Base-by-base conservation (phyloP, 1,140 invertebrate genomes). In the Zaprionus capensis region DNA sequence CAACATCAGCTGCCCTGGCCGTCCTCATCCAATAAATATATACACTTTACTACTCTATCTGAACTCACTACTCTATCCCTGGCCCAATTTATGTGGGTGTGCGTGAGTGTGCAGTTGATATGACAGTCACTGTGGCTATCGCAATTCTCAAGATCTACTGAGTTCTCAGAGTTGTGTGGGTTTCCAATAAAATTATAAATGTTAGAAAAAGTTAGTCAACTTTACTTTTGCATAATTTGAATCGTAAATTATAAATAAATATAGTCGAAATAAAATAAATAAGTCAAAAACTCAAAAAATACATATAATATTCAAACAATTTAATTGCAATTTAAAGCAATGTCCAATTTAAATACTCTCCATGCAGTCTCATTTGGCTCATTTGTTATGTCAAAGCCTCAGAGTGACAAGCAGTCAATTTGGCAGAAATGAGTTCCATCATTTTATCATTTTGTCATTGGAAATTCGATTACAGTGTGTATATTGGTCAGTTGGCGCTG, bases 51-150 rank as follows among this genome's bases (percentile, higher is more conserved):
- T 63, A 57, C 46, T 55, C n/a, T 28, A 55, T 68, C 36, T 55
- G 31, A 53, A 12, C 44, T 31, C n/a, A 7, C 2, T 0, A 14
- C 38, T 34, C 20, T 3, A n/a, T 38, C 7, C 61, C 51, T 56
- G 70, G 31, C 17, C 55, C 15, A 11, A n/a, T 20, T 51, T n/a
- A 51, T 49, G 22, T 11, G 31, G 5, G 22, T 53, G 20, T 53
- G 31, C 31, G 34, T 20, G 14, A 4, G 5, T 24, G 34, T 64
- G 36, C 6, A 15, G 36, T 22, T 63, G 49, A 68, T 61, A 53
- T 67, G 46, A 62, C 57, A 56, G 58, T 7, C 51, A 34, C 53
- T 58, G 64, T 57, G 66, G 59, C 58, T 75, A 70, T 63, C 72
- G 9, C 34, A 56, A 17, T 22, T 1, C 28, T 15, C 7, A 6